Base-by-base conservation (phyloP, 2,797 vertebrate species). In the Diglossa cyanea region DNA sequence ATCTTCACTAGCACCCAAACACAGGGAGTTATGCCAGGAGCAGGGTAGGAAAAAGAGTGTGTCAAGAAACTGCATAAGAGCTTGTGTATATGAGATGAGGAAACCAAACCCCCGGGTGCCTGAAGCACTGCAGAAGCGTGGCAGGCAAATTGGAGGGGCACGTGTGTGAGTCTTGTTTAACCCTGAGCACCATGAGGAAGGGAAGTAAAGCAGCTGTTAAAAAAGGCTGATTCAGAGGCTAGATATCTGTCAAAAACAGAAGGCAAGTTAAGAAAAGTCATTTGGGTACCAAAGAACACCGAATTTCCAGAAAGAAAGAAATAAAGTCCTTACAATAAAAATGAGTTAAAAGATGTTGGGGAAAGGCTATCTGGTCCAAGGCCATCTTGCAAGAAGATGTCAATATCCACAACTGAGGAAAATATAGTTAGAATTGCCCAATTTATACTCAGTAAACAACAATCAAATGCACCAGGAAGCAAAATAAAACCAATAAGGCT, bases 151-250 rank as follows among this genome's bases (percentile, higher is more conserved):
- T 60, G 54, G 45, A 76, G 37, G 11, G 31, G 37, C 11, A 25
- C 1, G 1, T 39, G 20, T 3, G 2, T 0, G 0, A 55, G 33
- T 16, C 20, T 2, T 62, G 13, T 23, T 79, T 71, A 18, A 51
- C 50, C 2, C 31, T 20, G 33, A 71, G 31, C 2, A 13, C 39
- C n/a, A 23, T 1, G 5, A 23, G 44, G 40, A 75, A 48, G 13
- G 20, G 42, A 63, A 47, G 13, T 16, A 58, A 84, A 75, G 39
- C 33, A 72, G 16, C 39, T 72, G 17, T 28, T 57, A 6, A 62
- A 73, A 75, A 67, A 57, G 9, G n/a, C 13, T 66, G 61, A 24
- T 68, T 65, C 47, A 65, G 58, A 39, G 33, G 33, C 31, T 23
- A 23, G 26, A 4, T 53, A 57, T 4, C 25, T 50, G 24, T 75